Evolutionary conservation across 2,888 invertebrate species (phyloP), one percentile per base, ranked within the genome.

Genomic region (Lepidocyrtinus sp.): DNA sequence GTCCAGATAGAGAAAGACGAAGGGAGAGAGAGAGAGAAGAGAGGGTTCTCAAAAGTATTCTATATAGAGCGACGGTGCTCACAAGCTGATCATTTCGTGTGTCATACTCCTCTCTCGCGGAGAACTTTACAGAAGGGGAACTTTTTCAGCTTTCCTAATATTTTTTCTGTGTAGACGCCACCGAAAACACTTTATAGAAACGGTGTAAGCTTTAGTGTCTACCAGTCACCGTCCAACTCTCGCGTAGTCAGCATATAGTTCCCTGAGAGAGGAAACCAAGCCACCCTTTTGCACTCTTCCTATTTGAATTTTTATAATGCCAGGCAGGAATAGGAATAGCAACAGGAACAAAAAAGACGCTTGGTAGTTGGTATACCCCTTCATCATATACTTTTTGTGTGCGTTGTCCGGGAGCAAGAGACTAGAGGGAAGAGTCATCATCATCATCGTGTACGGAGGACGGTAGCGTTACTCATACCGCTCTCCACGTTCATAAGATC

Each of bases 71-170:
- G 67, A 50, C 5, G 77, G 65, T n/a, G 15, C 61, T 78, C 78
- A 46, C 24, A 71, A 78, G 72, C 78, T 78, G 78, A 78, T 78
- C 78, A 74, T 77, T 78, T 78, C 36, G 78, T 63, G 78, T 78
- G n/a, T n/a, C n/a, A n/a, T n/a, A n/a, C n/a, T n/a, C n/a, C n/a
- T n/a, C n/a, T n/a, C n/a, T n/a, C n/a, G n/a, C n/a, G n/a, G n/a
- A n/a, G n/a, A n/a, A n/a, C n/a, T n/a, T n/a, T n/a, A n/a, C n/a
- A 75, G 63, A 50, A 65, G 70, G 70, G 64, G 76, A 76, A 76
- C 70, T n/a, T n/a, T n/a, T n/a, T n/a, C n/a, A n/a, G n/a, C n/a
- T 25, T 19, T 59, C 61, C n/a, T 36, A 59, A 26, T 50, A 25
- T 26, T 17, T 55, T 24, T 71, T 45, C 1, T 17, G 22, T 63